Conservation (phyloP, 2,888 invertebrate species). For the Pristionchus japonicus region DNA sequence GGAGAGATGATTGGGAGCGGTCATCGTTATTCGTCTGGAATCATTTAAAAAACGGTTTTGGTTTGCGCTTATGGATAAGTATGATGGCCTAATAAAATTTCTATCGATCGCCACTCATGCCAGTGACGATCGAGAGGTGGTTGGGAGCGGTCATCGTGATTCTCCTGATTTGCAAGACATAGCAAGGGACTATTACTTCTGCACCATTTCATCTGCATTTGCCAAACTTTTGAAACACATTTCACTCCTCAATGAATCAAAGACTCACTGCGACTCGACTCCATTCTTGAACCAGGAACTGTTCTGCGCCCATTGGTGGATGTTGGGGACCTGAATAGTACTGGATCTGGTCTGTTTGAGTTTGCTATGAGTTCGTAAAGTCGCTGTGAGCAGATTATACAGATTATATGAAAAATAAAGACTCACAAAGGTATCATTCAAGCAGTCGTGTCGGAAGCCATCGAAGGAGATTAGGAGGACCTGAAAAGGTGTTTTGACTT, state of each 20-base stretch:
- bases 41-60: too few relatives aligned
- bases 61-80: too few relatives aligned
- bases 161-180: too few relatives aligned
- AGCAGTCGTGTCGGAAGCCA: constrained; percentile 61
- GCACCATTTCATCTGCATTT: too few relatives aligned
- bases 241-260: background rate
- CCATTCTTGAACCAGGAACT: constrained; percentile 61
- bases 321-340: constrained; percentile 56
- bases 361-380: too few relatives aligned
- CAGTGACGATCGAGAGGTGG: constrained; percentile 43
- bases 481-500: too few relatives aligned
- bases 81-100: background rate
- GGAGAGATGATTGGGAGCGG: constrained; percentile 39
- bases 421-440: constrained; percentile 56
- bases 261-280: constrained; percentile 55
- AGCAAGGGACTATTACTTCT: too few relatives aligned
- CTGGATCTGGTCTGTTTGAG: background rate
- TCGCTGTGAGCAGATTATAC: too few relatives aligned
- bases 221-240: too few relatives aligned
- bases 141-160: constrained; percentile 51
- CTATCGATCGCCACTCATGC: background rate
- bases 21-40: constrained; percentile 51
- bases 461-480: constrained; percentile 62
- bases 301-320: constrained; percentile 57
- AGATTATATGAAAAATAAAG: too few relatives aligned